These are phyloP conservation scores for Pseudochaenichthys georgianus DNA, from an alignment of 2,797 vertebrate genomes.

Conservation along the genomic window DNA sequence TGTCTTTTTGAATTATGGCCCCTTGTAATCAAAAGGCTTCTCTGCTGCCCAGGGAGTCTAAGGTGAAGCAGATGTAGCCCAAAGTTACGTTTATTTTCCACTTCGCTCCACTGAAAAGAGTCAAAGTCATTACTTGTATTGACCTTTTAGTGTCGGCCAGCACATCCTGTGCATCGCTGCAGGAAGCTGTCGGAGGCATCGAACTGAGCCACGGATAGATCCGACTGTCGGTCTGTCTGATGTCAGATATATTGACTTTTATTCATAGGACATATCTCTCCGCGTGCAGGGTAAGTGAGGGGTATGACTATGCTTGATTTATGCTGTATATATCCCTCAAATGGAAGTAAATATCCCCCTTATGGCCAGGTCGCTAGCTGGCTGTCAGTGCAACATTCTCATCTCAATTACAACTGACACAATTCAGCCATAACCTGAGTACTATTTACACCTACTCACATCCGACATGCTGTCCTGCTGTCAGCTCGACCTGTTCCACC, in stretches of 20 bases:
- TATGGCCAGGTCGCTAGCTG: conserved; percentile 43
- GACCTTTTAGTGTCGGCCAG: conserved; percentile 56
- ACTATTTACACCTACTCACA: conserved; percentile 59
- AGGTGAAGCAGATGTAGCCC: conserved; percentile 1
- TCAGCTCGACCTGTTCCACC: conserved; percentile 50
- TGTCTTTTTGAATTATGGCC: conserved; percentile 29
- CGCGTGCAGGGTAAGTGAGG: conserved; percentile 75
- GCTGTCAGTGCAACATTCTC: conserved; percentile 54
- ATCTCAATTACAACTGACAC: conserved; percentile 65
- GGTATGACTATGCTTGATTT: conserved; percentile 65
- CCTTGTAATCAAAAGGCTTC: not conserved
- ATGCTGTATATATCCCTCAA: conserved; percentile 60
- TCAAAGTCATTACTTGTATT: conserved; percentile 39
- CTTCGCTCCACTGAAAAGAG: conserved; percentile 38
- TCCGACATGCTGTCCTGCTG: conserved; percentile 35
- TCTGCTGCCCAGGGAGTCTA: conserved; percentile 1
- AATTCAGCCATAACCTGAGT: conserved; percentile 52
- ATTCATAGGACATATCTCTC: conserved; percentile 64
- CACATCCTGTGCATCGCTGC: conserved; percentile 42
- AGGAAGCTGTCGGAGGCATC: conserved; percentile 44
- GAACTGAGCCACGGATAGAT: conserved; percentile 56
- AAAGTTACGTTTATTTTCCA: conserved; percentile 38
- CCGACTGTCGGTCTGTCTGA: conserved; percentile 35
- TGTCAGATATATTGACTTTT: conserved; percentile 71
- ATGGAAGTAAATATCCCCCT: conserved; percentile 63